Evolutionary conservation across 2,797 vertebrate genomes (phyloP), one percentile per base, ranked within the genome.

Genomic region (Argentina silus): DNA sequence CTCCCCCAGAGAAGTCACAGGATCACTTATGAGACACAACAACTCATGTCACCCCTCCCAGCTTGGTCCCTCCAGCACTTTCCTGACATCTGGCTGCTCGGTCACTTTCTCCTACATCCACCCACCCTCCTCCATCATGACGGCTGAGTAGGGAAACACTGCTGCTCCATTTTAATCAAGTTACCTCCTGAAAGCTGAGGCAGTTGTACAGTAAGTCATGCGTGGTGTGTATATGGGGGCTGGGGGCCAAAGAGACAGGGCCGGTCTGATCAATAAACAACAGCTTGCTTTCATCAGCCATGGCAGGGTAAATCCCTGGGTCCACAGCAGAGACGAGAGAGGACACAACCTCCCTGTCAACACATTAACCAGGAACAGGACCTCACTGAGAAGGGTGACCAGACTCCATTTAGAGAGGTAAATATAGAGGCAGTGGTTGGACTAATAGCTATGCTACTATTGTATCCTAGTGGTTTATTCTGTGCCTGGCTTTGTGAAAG

Each of bases 251-350:
- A 67, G n/a, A 67, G 44, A 45, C 50, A 45, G 63, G 57, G 60
- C 47, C 70, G 61, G 70, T 74, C 55, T 42, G 83, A 88, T 92
- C 89, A 80, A 90, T 88, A 87, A 88, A 88, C 81, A 86, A 50
- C 78, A 85, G 56, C 60, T 55, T 9, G 81, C 83, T 90, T 86
- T 91, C 84, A 85, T 81, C 77, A 62, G 76, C 61, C 79, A 75
- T 74, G 64, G 72, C 19, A 62, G 83, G 84, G 76, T 67, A 7
- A 59, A 76, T 67, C 44, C 76, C 73, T 51, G 53, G 48, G 66
- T 72, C 57, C 3, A 36, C 70, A 36, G 19, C 68, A 45, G 62
- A 48, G 75, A 68, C 27, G 63, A 15, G 0, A 19, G 45, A 4
- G 19, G 60, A 62, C 15, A 12, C 47, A 67, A 69, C 27, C 45